Conservation (phyloP, 2,797 vertebrate genomes). For the Phoeniculus purpureus region DNA sequence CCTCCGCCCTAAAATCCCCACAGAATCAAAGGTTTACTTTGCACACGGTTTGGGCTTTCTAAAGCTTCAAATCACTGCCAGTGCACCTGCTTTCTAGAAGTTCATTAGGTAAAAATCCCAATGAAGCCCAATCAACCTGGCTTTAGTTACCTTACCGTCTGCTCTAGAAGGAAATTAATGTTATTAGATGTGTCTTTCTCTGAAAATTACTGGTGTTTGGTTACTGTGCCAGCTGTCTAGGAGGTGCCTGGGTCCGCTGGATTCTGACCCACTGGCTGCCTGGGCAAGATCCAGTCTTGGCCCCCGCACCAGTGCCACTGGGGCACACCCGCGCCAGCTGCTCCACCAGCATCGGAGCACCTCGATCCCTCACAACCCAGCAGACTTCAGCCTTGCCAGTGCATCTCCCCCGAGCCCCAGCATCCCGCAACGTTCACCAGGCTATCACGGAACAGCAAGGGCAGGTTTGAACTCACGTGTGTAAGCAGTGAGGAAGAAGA, state of each 20-base stretch:
- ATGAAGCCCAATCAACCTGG: slow-evolving; percentile 71
- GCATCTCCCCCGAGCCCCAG: background rate
- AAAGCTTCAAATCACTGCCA: slow-evolving; percentile 71
- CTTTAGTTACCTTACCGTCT: slow-evolving; percentile 81
- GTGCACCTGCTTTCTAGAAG: slow-evolving; percentile 76
- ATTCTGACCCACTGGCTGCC: slow-evolving; percentile 60
- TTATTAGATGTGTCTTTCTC: slow-evolving; percentile 64
- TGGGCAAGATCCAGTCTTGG: slow-evolving; percentile 25
- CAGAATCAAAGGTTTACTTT: slow-evolving; percentile 68
- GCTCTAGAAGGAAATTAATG: slow-evolving; percentile 77
- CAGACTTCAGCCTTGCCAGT: slow-evolving; percentile 45
- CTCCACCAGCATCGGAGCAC: background rate
- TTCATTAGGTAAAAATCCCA: slow-evolving; percentile 80
- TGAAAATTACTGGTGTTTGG: slow-evolving; percentile 73
- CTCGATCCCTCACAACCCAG: background rate
- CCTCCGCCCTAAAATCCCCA: slow-evolving; percentile 46
- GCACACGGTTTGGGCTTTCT: slow-evolving; percentile 61
- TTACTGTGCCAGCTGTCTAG: slow-evolving; percentile 77
- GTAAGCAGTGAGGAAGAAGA: background rate
- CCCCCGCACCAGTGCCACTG: background rate
- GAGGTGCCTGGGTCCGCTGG: slow-evolving; percentile 60
- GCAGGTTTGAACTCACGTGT: background rate
- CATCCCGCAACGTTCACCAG: background rate
- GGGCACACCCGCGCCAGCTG: slow-evolving; percentile 77
- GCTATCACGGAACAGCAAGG: background rate